Percentiles rank a stretch among this genome's conserved stretches.
These are phyloP conservation scores for Hyperoplus lanceolatus DNA, from an alignment of 2,797 vertebrate species.

Conservation along the genomic window DNA sequence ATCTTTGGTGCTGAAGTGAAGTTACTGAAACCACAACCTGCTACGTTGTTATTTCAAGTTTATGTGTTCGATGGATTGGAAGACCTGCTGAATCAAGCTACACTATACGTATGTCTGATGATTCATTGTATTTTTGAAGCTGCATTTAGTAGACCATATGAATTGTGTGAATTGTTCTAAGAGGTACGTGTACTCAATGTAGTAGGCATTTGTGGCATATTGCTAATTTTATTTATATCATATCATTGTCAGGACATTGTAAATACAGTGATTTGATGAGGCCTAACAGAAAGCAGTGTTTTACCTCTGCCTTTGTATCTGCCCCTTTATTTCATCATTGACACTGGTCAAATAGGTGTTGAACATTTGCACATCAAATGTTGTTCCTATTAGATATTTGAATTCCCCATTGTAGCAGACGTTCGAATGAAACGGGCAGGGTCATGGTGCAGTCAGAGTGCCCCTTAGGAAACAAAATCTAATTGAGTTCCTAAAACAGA, in stretches of 20 bases:
- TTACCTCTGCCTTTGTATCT: background rate
- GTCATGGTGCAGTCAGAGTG: constrained; percentile 5
- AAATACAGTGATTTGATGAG: background rate
- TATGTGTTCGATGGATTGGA: background rate
- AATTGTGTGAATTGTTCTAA: background rate
- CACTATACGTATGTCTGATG: background rate
- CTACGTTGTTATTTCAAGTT: background rate
- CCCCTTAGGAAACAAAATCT: constrained; percentile 9
- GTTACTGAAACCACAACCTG: background rate
- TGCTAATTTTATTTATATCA: background rate
- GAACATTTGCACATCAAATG: constrained; percentile 10
- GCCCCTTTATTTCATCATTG: background rate
- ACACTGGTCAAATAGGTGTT: constrained; percentile 2
- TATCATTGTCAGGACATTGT: background rate
- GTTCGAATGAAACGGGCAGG: constrained; percentile 6
- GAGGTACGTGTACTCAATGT: background rate
- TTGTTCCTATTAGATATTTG: constrained; percentile 11
- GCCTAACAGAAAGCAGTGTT: background rate
- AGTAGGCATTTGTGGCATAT: background rate
- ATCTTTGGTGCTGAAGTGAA: constrained; percentile 23
- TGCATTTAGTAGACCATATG: background rate
- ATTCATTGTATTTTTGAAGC: background rate
- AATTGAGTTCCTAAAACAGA: background rate
- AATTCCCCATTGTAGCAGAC: background rate
- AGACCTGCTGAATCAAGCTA: background rate